A percentile compares a stretch with the other conserved stretches of the same genome.
phyloP scores from a whole-genome alignment of 2,888 invertebrate species.

The Adelphocoris suturalis region DNA sequence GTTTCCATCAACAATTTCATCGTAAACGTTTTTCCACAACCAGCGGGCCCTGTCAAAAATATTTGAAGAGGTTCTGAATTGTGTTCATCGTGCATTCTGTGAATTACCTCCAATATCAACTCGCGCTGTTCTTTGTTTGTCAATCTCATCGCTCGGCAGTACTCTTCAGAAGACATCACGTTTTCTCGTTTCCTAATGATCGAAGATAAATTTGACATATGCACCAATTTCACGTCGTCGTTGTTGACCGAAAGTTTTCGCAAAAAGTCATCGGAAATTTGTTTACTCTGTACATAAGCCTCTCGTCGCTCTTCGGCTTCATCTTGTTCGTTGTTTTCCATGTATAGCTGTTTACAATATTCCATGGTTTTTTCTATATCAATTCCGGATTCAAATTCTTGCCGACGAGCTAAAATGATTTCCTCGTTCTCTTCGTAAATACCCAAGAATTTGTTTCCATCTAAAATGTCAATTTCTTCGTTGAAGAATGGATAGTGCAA shows the following conservation, averaged over 20 bases:
- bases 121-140: constrained; percentile 50
- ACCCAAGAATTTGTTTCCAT: constrained; percentile 33
- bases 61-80: constrained; percentile 74
- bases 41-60: constrained; percentile 76
- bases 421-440: constrained; percentile 34
- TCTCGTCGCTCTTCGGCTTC: constrained; percentile 47
- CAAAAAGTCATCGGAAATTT: constrained; percentile 8
- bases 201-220: constrained; percentile 38
- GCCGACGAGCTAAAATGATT: not conserved
- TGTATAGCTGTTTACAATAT: constrained; percentile 40
- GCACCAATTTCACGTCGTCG: constrained; percentile 40
- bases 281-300: constrained; percentile 19
- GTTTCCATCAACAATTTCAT: too few relatives aligned
- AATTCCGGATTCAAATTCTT: constrained; percentile 45
- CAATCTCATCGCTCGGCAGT: constrained; percentile 55
- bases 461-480: constrained; percentile 70
- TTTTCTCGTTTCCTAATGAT: constrained; percentile 43
- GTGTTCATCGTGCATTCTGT: constrained; percentile 38
- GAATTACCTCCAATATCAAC: constrained; percentile 39
- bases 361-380: constrained; percentile 10
- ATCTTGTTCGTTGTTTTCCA: constrained; percentile 28
- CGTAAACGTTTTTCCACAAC: too few relatives aligned
- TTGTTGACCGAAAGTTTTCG: constrained; percentile 41
- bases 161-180: constrained; percentile 70
- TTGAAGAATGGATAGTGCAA: constrained; percentile 42